Percentiles rank a stretch among this genome's conserved stretches.
phyloP scores from a whole-genome alignment of 2,797 vertebrate genomes.

The Halcyon smyrnensis region DNA sequence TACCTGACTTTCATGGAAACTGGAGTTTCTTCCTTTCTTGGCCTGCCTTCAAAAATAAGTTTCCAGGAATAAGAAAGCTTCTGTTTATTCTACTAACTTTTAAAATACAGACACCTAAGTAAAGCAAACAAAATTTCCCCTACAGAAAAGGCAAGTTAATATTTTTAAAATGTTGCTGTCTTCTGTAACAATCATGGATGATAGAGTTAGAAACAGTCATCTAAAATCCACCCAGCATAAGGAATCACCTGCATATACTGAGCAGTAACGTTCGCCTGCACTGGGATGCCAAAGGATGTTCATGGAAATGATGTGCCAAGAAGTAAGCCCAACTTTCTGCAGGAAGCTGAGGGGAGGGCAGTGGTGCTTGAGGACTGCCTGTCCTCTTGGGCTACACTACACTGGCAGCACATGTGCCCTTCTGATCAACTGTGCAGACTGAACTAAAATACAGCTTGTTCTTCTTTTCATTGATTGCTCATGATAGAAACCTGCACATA shows the following conservation, averaged over 20 bases:
- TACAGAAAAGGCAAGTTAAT: not conserved
- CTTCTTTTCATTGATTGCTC: not conserved
- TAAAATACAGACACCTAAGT: not conserved
- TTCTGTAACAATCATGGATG: not conserved
- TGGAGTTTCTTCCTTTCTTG: not conserved
- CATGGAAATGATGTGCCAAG: not conserved
- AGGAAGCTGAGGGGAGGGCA: not conserved
- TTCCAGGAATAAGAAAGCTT: not conserved
- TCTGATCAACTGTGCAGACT: fast-evolving
- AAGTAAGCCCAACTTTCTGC: not conserved
- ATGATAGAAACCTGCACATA: not conserved
- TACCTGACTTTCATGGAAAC: not conserved
- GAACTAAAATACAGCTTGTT: not conserved
- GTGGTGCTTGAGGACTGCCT: not conserved
- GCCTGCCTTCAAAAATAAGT: not conserved
- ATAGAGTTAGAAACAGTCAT: not conserved
- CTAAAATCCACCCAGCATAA: not conserved
- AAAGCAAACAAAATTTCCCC: not conserved
- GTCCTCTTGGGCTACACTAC: fast-evolving
- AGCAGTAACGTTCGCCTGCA: not conserved
- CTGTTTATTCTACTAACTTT: not conserved
- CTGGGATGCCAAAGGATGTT: not conserved
- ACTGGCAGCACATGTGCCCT: fast-evolving
- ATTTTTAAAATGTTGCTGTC: not conserved
- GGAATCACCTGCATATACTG: fast-evolving